Base-by-base conservation (phyloP, 2,888 invertebrate genomes). In the Odontothrips loti region DNA sequence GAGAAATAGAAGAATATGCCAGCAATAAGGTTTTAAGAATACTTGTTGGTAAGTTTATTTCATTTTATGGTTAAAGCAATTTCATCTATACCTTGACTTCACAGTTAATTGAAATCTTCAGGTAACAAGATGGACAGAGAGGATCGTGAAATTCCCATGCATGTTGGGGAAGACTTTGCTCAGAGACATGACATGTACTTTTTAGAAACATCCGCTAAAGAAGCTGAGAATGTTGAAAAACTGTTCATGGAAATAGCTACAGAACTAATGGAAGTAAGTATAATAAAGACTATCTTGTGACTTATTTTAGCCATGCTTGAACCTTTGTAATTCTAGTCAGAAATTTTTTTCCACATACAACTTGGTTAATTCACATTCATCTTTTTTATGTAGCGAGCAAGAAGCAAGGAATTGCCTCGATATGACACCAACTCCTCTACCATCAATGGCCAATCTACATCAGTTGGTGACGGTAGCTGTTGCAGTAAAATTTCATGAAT, bases 91-190 rank as follows among this genome's bases (percentile, higher is more conserved):
- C 23, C 78, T 80, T 29, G 34, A 83, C 43, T 20, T 80, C 58
- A 15, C 79, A 47, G 20, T 43, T 23, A n/a, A 80, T 34, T 12
- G 23, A 15, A 47, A 78, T 51, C 84, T 85, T 34, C 85, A 96
- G 96, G 96, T 85, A 99, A 99, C 88, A 99, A 99, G 91, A 97
- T 96, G 85, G 99, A 99, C 88, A 92, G 97, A 85, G 96, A 97
- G 86, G 97, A 97, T 87, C 90, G 98, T 84, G 98, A 99, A 90
- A 95, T 98, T 86, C 98, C 98, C 0, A 93, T 94, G 47, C 94
- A 96, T 86, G 96, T 98, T 79, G 99, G 98, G 0, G 96, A 96
- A 88, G 96, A 97, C 87, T 99, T 99, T 89, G 96, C 98, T 29
- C 95, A 95, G 86, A 92, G 96, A 84, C 96, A 98, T 86, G 95